Evolutionary conservation across 2,113 vertebrate species (phyloP).

Genomic region (Rafetus swinhoei): DNA sequence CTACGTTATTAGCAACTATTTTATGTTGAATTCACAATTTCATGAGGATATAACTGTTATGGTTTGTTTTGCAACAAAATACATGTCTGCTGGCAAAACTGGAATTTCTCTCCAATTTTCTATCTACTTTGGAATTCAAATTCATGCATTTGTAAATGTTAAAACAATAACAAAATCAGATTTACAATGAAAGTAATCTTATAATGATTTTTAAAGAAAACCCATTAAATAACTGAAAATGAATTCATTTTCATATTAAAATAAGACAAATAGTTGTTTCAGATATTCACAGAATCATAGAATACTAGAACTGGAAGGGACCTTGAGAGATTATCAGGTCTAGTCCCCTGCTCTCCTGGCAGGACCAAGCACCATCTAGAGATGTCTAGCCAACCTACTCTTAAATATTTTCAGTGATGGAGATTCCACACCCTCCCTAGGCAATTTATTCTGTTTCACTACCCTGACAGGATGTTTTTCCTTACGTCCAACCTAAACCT

Average conservation of each 20-base stretch:
- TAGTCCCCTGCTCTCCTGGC: too few species aligned
- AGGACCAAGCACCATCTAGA: too few species aligned
- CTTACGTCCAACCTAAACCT: too few species aligned
- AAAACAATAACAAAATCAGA: conserved; percentile 37
- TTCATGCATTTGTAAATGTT: conserved; percentile 38
- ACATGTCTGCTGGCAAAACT: conserved; percentile 64
- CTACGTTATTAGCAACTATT: background rate
- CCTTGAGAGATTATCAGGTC: too few species aligned
- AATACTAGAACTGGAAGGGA: too few species aligned
- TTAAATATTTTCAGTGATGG: too few species aligned
- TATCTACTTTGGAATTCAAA: conserved; percentile 66
- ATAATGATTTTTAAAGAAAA: conserved; percentile 75
- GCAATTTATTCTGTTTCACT: too few species aligned
- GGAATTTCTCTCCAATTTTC: conserved; percentile 60
- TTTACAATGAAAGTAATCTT: conserved; percentile 55
- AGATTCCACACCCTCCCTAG: too few species aligned
- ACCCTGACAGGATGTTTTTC: too few species aligned
- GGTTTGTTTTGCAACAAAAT: conserved; percentile 68
- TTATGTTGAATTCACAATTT: conserved; percentile 41
- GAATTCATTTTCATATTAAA: conserved; percentile 73
- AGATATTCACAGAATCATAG: conserved; percentile 70
- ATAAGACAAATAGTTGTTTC: conserved; percentile 71
- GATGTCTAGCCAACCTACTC: too few species aligned
- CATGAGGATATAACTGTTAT: conserved; percentile 58
- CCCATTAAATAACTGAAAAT: conserved; percentile 69